A percentile compares a stretch with the other conserved stretches of the same genome.
Evolutionary conservation across 2,888 invertebrate species (phyloP).

Genomic region (Odontocolon sp.): DNA sequence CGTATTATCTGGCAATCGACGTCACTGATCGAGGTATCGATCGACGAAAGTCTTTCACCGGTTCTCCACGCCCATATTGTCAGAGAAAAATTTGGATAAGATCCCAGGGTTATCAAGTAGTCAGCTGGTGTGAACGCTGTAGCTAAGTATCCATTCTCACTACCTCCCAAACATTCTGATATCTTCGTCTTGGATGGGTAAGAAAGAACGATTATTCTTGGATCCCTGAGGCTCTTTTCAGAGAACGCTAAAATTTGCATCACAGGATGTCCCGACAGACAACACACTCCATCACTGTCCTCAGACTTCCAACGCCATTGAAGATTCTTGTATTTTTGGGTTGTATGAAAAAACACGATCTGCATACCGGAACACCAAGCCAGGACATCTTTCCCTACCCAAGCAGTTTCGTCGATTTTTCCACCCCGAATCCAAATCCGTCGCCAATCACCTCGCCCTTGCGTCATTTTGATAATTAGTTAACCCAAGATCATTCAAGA

Average conservation of each 20-base stretch:
- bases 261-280: constrained; percentile 71
- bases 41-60: constrained; percentile 81
- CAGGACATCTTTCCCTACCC: constrained; percentile 73
- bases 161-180: constrained; percentile 67
- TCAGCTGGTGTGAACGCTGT: constrained; percentile 71
- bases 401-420: constrained; percentile 69
- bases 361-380: constrained; percentile 74
- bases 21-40: constrained; percentile 73
- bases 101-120: constrained; percentile 69
- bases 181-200: constrained; percentile 84
- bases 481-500: no score
- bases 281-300: constrained; percentile 70
- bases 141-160: constrained; percentile 66
- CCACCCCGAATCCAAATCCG: constrained; percentile 74
- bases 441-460: constrained; percentile 63
- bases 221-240: constrained; percentile 84
- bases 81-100: constrained; percentile 79
- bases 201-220: constrained; percentile 84
- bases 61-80: constrained; percentile 88
- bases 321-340: constrained; percentile 56
- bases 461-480: constrained; percentile 12
- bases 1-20: constrained; percentile 68
- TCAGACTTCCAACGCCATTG: constrained; percentile 65
- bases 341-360: constrained; percentile 72
- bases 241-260: constrained; percentile 81